phyloP scores from a whole-genome alignment of 2,888 invertebrate genomes.

The Cyaniris semiargus region DNA sequence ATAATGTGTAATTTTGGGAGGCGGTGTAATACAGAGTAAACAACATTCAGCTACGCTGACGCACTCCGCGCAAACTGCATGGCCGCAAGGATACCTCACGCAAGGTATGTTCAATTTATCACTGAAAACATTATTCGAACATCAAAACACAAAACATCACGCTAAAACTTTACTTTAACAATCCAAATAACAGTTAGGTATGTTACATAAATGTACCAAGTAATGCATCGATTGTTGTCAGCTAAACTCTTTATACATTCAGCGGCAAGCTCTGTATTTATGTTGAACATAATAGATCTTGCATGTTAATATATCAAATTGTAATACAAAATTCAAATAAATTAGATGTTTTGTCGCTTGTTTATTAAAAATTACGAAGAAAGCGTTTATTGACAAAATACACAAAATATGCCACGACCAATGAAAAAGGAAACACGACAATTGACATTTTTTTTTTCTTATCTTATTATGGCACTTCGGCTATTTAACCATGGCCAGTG shows the following conservation, averaged over 20 bases:
- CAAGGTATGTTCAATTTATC: conserved; percentile 55
- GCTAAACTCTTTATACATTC: conserved; percentile 54
- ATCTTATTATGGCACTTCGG: no score
- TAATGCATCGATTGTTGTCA: conserved; percentile 55
- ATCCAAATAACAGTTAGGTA: background rate
- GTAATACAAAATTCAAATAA: background rate
- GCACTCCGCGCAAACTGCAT: conserved; percentile 60
- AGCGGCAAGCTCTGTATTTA: conserved; percentile 51
- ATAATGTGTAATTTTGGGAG: conserved; percentile 42
- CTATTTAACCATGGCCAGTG: no score
- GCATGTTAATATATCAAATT: conserved; percentile 31
- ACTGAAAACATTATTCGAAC: conserved; percentile 47
- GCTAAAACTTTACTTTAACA: background rate
- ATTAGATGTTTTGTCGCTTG: no score
- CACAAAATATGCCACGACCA: no score
- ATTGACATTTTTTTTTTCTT: no score
- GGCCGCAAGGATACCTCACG: conserved; percentile 63
- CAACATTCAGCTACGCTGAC: conserved; percentile 50
- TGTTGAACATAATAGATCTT: conserved; percentile 42
- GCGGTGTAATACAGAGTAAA: conserved; percentile 53
- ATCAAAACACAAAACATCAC: background rate
- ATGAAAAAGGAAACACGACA: no score
- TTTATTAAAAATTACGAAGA: no score
- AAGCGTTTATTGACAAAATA: no score
- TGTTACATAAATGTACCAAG: conserved; percentile 52